Percentiles rank a stretch among this genome's conserved stretches.
Conservation (phyloP, 1,140 invertebrate genomes). For the Zelostemma sp. region DNA sequence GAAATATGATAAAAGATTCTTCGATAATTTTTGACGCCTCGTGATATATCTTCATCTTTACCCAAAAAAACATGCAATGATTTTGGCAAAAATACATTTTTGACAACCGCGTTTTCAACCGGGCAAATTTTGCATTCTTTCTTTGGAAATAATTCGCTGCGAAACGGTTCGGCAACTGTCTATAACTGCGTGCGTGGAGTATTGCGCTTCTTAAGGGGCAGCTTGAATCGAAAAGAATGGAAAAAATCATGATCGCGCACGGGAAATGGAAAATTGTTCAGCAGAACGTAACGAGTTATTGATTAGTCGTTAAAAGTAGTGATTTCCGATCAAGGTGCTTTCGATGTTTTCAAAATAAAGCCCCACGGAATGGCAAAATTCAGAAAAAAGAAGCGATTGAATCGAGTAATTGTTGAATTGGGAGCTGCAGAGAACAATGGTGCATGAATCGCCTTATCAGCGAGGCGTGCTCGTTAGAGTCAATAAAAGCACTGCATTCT, state of each 20-base stretch:
- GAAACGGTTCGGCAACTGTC: not conserved
- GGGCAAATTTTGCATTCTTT: constrained; percentile 10
- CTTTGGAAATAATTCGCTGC: constrained; percentile 1
- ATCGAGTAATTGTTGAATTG: constrained; percentile 64
- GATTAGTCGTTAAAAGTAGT: not conserved
- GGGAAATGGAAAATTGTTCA: no score
- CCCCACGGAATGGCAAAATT: not conserved
- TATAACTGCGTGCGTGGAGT: not conserved
- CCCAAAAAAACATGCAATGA: not conserved
- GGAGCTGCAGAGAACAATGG: constrained; percentile 43
- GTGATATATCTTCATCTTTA: not conserved
- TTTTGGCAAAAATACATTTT: constrained; percentile 7
- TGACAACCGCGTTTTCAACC: no score
- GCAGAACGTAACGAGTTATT: not conserved
- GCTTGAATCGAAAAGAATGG: not conserved
- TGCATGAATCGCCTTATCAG: constrained; percentile 48
- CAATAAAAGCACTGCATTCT: constrained; percentile 44
- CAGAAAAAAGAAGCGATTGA: constrained; percentile 18
- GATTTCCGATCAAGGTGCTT: not conserved
- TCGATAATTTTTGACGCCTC: not conserved
- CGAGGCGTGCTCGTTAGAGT: constrained; percentile 44
- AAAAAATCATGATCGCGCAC: no score
- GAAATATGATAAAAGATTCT: not conserved
- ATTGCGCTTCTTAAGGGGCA: constrained; percentile 26
- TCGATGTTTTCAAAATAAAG: not conserved